Percentiles rank a stretch among this genome's conserved stretches.
Conservation (phyloP, 2,113 vertebrate genomes). For the Vicugna pacos region DNA sequence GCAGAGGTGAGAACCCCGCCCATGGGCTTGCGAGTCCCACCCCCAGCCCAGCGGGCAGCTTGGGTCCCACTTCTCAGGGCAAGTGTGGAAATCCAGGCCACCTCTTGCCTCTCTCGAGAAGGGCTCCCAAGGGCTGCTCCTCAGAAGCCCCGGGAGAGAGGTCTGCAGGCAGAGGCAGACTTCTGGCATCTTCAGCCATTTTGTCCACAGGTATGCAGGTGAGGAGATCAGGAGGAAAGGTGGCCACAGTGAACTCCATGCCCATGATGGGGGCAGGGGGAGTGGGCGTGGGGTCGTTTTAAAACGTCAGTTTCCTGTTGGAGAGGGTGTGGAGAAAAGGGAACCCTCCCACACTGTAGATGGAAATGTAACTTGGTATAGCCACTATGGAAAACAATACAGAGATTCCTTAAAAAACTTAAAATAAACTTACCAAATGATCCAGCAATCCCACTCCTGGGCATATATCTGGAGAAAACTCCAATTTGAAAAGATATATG, state of each 20-base stretch:
- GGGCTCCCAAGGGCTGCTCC: too few species aligned
- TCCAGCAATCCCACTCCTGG: too few species aligned
- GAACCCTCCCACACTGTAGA: too few species aligned
- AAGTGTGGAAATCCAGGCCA: background rate
- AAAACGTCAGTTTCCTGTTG: constrained; percentile 62
- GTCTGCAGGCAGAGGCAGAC: background rate
- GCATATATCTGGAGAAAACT: too few species aligned
- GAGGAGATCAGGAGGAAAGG: background rate
- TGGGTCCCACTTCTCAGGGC: background rate
- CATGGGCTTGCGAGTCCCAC: rapidly evolving
- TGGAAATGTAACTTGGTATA: too few species aligned
- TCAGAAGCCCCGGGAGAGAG: rapidly evolving
- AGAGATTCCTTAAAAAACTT: too few species aligned
- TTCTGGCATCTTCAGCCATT: rapidly evolving
- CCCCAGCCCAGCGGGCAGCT: rapidly evolving
- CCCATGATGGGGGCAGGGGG: background rate
- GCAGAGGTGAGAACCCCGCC: constrained; percentile 89
- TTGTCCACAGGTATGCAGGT: background rate
- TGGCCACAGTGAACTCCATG: background rate
- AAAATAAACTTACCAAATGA: too few species aligned
- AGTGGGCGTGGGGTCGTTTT: background rate
- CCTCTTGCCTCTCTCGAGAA: background rate
- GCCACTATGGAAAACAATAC: too few species aligned
- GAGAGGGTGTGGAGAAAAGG: background rate
- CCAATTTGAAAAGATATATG: too few species aligned